Evolutionary conservation across 2,797 vertebrate species (phyloP), one percentile per base, ranked within the genome.

Genomic region (Coilia nasus): DNA sequence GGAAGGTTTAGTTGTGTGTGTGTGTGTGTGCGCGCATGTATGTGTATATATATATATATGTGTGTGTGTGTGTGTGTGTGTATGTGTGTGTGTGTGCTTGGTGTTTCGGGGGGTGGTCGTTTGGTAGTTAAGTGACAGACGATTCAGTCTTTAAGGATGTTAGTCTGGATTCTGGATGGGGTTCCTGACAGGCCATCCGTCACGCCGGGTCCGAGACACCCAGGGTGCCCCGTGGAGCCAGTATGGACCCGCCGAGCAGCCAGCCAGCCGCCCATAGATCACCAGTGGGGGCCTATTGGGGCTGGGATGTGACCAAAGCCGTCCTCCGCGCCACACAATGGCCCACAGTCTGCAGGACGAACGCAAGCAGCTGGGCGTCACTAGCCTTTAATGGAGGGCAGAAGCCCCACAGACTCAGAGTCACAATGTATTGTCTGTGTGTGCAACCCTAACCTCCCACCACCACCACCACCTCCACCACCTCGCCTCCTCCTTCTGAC

Each of bases 331-430:
- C 10, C 46, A 90, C 93, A 96, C 95, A 96, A 96, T 95, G 93
- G 90, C 85, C 91, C 90, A 94, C 93, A 93, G 95, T 96, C 93
- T 94, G 92, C 93, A 89, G 86, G 93, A 96, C 94, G 91, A 90
- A 94, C 93, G 94, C 93, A 95, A 95, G 94, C 96, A 96, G 95
- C 95, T 96, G 95, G 96, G 92, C 89, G 92, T 95, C 94, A 95
- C 90, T 92, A 82, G 90, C 89, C 90, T 93, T 95, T 94, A 95
- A 95, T 94, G 91, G 94, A 86, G 93, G 94, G 92, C 93, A 94
- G 93, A 91, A 93, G 93, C 94, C 94, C 92, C 91, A 92, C 91
- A 91, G 91, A 94, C 87, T n/a, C n/a, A n/a, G 84, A 86, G 86
- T 90, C 91, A 95, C 95, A 95, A 95, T 94, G 94, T 93, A 95